Base-by-base conservation (phyloP, 2,888 invertebrate genomes). In the Melinopterus prodromus region DNA sequence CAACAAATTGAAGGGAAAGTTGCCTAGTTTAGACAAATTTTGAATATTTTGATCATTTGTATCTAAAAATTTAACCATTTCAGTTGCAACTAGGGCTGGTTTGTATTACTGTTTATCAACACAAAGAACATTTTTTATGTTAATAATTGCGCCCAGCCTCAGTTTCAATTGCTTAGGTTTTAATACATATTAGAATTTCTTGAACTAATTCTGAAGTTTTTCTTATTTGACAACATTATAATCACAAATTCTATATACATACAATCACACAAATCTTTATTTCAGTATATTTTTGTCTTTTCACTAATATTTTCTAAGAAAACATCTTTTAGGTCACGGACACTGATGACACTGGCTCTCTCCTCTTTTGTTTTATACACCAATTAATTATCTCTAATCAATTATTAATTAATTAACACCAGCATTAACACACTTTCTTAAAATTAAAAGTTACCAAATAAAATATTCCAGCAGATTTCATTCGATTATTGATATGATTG, bases 401-500 rank as follows among this genome's bases (percentile, higher is more conserved):
- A 53, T 53, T 53, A 53, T 1, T 53, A 53, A 53, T 53, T 53
- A 53, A 2, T 53, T 74, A 74, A 35, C 74, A 36, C n/a, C 35
- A 36, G 71, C 16, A 71, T 71, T 36, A 74, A 74, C 71, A 71
- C 16, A 35, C 71, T 71, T 74, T 36, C 74, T 74, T 37, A 74
- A 74, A 35, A 74, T n/a, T 36, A 53, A 26, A 53, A 53, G 53
- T 53, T 53, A 9, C 53, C 53, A 53, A 53, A 12, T 53, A 9
- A 74, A 37, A 74, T 26, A 74, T 74, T 74, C 74, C 74, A 74
- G n/a, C 71, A n/a, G 35, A 35, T 35, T 74, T 71, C 16, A 71
- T 74, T 74, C 6, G 74, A 35, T 74, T 36, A 35, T 74, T 37
- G 74, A 36, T 74, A 26, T 74, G 36, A 74, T 36, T n/a, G n/a